Percentiles rank a stretch among this genome's conserved stretches.
phyloP scores from a whole-genome alignment of 2,797 vertebrate species.

The Hirundo rustica region DNA sequence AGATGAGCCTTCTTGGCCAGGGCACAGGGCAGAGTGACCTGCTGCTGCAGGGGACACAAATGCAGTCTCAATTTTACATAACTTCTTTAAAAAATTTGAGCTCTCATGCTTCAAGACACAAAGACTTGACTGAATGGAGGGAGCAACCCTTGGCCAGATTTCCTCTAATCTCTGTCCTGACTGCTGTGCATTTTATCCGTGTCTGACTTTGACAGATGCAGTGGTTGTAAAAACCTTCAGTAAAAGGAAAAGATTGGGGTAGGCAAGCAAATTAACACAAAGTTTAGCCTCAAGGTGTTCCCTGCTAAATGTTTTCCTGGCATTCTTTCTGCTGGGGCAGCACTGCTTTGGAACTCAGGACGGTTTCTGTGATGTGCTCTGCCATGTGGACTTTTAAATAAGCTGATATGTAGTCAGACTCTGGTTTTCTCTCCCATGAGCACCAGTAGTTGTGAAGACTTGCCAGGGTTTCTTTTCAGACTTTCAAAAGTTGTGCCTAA shows the following conservation, averaged over 20 bases:
- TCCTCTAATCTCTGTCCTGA: background rate
- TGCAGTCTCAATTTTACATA: background rate
- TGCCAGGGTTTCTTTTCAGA: slow-evolving; percentile 12
- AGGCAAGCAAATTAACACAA: background rate
- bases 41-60: background rate
- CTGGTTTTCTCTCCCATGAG: slow-evolving; percentile 8
- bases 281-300: slow-evolving; percentile 2
- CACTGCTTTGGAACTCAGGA: background rate
- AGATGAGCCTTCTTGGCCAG: background rate
- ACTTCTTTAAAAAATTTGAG: background rate
- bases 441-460: background rate
- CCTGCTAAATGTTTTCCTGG: background rate
- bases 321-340: background rate
- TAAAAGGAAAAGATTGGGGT: background rate
- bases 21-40: background rate
- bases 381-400: background rate
- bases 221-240: background rate
- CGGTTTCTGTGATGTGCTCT: background rate
- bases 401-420: slow-evolving; percentile 3
- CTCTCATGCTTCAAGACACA: background rate
- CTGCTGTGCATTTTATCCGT: background rate
- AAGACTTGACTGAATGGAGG: background rate
- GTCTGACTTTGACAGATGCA: background rate
- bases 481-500: background rate
- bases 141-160: background rate